Evolutionary conservation across 2,797 vertebrate genomes (phyloP), one percentile per base, ranked within the genome.

Genomic region (Parotocinclus haroldoi): DNA sequence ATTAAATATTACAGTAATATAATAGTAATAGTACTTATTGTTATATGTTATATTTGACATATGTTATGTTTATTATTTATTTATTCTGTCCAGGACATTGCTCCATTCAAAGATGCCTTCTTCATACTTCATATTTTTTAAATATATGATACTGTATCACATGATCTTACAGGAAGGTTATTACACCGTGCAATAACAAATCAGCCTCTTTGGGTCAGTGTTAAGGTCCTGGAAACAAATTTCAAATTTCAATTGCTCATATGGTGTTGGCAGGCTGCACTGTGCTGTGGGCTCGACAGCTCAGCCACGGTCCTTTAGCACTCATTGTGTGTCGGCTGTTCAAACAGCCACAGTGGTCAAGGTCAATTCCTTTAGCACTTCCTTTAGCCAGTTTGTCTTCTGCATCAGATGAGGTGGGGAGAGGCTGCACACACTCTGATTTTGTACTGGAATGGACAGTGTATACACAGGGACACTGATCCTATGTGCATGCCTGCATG

Each of bases 281-380:
- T 2, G 36, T 16, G 38, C 57, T 59, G 54, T 52, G 63, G 27
- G 36, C 44, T 63, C 3, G 17, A 50, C 56, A 42, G 66, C 66
- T 65, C 63, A 12, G 54, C 49, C 36, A 57, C 68, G 64, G 48
- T 58, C 56, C 50, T 63, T 53, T 65, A 71, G 48, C 62, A 54
- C 69, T 64, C 58, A 64, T 58, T 71, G 68, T 71, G 75, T 73
- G 64, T 68, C 63, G 67, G 60, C 75, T 73, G 63, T 61, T 76
- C 68, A 71, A 71, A 67, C 64, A 61, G 63, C 40, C 13, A 36
- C 62, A 73, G 58, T 76, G 67, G 64, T 65, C 58, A 52, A 76
- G 68, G 75, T 76, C 75, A 71, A 64, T 73, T 76, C 55, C 62
- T 76, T 69, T 65, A 69, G 69, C 61, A 68, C 62, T 69, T 60